These are phyloP conservation scores for Pterostichus madidus DNA, from an alignment of 2,888 invertebrate genomes.

Conservation along the genomic window DNA sequence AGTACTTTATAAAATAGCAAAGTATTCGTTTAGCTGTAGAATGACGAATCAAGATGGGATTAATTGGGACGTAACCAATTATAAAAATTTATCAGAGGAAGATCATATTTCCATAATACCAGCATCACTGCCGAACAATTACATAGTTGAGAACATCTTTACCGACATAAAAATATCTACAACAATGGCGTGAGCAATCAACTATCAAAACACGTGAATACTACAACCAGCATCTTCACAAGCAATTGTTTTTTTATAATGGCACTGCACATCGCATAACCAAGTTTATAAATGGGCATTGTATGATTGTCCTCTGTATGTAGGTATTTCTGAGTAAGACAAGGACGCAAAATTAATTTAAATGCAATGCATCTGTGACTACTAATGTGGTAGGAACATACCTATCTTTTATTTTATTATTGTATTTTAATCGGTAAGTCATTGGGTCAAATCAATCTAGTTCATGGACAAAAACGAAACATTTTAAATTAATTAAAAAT, in stretches of 20 bases:
- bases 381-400: too few species aligned
- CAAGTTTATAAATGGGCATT: slow-evolving; percentile 42
- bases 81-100: slow-evolving; percentile 22
- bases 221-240: slow-evolving; percentile 22
- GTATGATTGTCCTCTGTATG: slow-evolving; percentile 28
- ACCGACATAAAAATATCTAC: slow-evolving; percentile 40
- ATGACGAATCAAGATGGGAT: background rate
- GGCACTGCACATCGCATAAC: slow-evolving; percentile 33
- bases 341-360: slow-evolving; percentile 13
- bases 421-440: slow-evolving; percentile 15
- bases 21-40: background rate
- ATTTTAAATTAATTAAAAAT: slow-evolving; percentile 10
- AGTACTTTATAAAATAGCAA: too few species aligned
- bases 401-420: slow-evolving; percentile 4
- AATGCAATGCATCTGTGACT: slow-evolving; percentile 5
- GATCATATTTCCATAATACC: slow-evolving; percentile 43
- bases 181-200: slow-evolving; percentile 46
- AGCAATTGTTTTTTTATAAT: slow-evolving; percentile 50
- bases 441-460: slow-evolving; percentile 31
- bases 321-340: background rate
- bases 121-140: slow-evolving; percentile 38
- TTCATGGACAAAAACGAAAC: background rate
- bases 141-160: slow-evolving; percentile 19
- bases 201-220: slow-evolving; percentile 47
- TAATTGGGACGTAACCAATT: slow-evolving; percentile 16